Evolutionary conservation across 2,113 vertebrate species (phyloP), one percentile per base, ranked within the genome.

Genomic region (Terrapene triunguis): DNA sequence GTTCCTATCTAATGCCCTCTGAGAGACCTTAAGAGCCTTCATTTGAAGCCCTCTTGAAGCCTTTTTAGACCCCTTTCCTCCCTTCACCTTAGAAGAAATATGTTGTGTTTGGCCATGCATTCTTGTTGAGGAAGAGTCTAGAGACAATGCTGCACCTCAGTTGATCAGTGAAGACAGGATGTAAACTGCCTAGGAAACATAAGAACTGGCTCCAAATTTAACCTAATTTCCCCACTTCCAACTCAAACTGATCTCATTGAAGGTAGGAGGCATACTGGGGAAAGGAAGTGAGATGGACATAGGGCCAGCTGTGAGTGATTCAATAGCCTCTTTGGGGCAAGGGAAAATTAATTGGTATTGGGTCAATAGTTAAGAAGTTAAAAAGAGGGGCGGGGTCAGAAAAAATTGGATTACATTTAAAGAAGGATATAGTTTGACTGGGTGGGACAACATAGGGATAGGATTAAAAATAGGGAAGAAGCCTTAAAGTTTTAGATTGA

Each of bases 1-100:
- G 50, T 88, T 94, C 53, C 72, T 50, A 91, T 53, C 44, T 91
- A 91, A 95, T 65, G 79, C 80, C 83, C 59, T 12, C 55, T 84
- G 47, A 79, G 0, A 1, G 25, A 51, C 69, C 62, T 44, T 48
- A 29, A 3, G 42, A 38, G 90, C 8, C 44, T 27, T 0, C 0
- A 5, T 92, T 88, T 76, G 53, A 92, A 54, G 82, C 78, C 25
- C 35, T 76, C 32, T 89, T 89, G 29, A 78, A 89, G 90, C 12
- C 13, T 92, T 42, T 74, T 74, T 44, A 74, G n/a, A 74, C 14
- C 22, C 72, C 38, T 93, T 79, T n/a, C 80, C 92, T 94, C 57
- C 35, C 93, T 94, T 94, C 16, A 74, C 84, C 7, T 16, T 83
- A 83, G 1, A 62, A 74, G 6, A 85, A 88, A 90, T 42, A 6